phyloP scores from a whole-genome alignment of 2,888 invertebrate genomes.

The Erpobdella octoculata region DNA sequence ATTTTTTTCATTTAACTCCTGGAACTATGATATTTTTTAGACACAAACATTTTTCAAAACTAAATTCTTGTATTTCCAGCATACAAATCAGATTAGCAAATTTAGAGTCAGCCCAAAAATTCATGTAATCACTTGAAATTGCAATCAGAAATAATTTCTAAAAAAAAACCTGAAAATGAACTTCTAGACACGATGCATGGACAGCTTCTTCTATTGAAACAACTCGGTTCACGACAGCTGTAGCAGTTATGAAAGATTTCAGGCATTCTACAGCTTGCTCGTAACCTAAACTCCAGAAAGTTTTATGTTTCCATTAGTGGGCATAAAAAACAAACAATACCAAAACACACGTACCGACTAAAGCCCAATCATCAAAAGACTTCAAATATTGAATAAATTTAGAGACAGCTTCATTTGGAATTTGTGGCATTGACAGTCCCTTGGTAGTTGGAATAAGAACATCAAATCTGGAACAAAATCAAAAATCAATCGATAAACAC shows the following conservation, averaged over 20 bases:
- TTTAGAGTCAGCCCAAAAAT: neutral
- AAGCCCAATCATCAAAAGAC: slow-evolving; percentile 71
- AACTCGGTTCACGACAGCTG: slow-evolving; percentile 72
- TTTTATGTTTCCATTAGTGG: neutral
- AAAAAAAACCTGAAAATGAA: slow-evolving; percentile 78
- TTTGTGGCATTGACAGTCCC: slow-evolving; percentile 64
- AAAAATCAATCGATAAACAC: slow-evolving; percentile 8
- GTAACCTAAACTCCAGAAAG: slow-evolving; percentile 58
- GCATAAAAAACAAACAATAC: neutral
- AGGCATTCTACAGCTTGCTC: slow-evolving; percentile 77
- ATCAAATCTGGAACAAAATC: slow-evolving; percentile 56
- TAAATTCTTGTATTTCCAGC: neutral
- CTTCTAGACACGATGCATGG: slow-evolving; percentile 74
- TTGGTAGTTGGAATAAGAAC: slow-evolving; percentile 66
- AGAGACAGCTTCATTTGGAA: slow-evolving; percentile 63
- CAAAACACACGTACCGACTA: slow-evolving; percentile 63
- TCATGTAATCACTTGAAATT: neutral
- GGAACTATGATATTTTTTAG: too few relatives aligned
- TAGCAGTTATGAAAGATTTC: slow-evolving; percentile 78
- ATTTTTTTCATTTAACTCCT: too few relatives aligned
- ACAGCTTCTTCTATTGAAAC: slow-evolving; percentile 75
- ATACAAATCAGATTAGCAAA: neutral
- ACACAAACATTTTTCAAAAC: neutral
- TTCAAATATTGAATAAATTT: slow-evolving; percentile 67
- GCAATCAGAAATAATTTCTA: neutral